Evolutionary conservation across 2,888 invertebrate species (phyloP).

Genomic region (Tortricodes alternella): DNA sequence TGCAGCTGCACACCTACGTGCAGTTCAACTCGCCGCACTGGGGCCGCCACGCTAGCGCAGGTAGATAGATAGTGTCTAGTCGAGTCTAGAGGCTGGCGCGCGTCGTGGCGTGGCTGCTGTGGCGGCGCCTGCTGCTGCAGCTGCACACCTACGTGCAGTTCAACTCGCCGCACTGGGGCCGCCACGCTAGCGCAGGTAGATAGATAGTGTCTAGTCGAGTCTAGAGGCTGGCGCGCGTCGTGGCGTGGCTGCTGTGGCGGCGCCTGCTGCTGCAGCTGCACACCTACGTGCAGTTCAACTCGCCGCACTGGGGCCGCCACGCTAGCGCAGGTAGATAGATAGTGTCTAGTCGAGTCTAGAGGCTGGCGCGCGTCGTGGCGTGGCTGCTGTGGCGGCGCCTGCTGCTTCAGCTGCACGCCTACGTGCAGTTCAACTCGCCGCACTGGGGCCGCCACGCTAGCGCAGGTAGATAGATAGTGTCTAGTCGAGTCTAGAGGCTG

Average conservation of each 20-base stretch:
- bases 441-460: slow-evolving; percentile 84
- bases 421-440: slow-evolving; percentile 90
- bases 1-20: slow-evolving; percentile 97
- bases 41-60: slow-evolving; percentile 80
- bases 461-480: background rate
- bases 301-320: slow-evolving; percentile 84
- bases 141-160: slow-evolving; percentile 32
- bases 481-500: slow-evolving; percentile 63
- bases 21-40: slow-evolving; percentile 87
- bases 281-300: slow-evolving; percentile 94
- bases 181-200: too few species aligned
- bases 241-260: too few species aligned
- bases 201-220: too few species aligned
- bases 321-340: slow-evolving; percentile 37
- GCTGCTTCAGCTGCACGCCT: too few species aligned
- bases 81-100: slow-evolving; percentile 84
- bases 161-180: slow-evolving; percentile 86
- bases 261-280: slow-evolving; percentile 98
- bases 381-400: too few species aligned
- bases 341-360: too few species aligned
- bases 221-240: too few species aligned
- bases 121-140: too few species aligned
- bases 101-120: too few species aligned
- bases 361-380: slow-evolving; percentile 90
- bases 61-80: background rate